phyloP scores from a whole-genome alignment of 2,888 invertebrate genomes.

The Monochamus alternatus region DNA sequence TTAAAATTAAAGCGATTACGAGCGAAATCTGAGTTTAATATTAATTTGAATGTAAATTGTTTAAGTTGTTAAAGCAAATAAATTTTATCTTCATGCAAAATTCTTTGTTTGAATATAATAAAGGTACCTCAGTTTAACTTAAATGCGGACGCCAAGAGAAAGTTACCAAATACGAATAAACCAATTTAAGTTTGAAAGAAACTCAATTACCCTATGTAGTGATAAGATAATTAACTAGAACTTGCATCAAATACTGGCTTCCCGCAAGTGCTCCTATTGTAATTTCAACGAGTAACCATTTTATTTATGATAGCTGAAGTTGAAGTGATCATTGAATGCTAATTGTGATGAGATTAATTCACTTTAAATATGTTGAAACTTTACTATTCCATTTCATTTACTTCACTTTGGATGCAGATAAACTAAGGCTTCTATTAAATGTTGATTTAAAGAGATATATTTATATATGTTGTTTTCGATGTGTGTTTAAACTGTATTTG shows the following conservation, averaged over 20 bases:
- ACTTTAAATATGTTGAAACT: conserved; percentile 4
- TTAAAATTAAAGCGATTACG: conserved; percentile 25
- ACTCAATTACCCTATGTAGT: conserved; percentile 68
- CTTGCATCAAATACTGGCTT: conserved; percentile 51
- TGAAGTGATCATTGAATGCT: conserved; percentile 1
- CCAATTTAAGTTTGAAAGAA: conserved; percentile 69
- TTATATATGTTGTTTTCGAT: no score
- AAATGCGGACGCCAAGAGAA: conserved; percentile 52
- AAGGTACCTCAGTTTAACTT: conserved; percentile 51
- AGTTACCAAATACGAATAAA: conserved; percentile 68
- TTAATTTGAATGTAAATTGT: conserved; percentile 49
- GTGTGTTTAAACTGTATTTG: no score
- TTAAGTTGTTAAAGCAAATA: conserved; percentile 42
- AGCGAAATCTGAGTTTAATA: conserved; percentile 41
- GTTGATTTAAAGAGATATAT: neutral
- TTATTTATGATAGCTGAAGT: conserved; percentile 30
- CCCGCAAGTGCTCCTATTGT: conserved; percentile 38
- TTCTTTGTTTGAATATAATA: conserved; percentile 47
- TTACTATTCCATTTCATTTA: neutral
- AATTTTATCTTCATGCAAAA: conserved; percentile 45
- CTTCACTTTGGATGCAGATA: neutral
- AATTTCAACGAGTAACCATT: conserved; percentile 31
- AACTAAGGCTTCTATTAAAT: neutral
- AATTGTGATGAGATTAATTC: conserved; percentile 20
- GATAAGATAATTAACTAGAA: conserved; percentile 66